A percentile compares a stretch with the other conserved stretches of the same genome.
phyloP scores from a whole-genome alignment of 2,888 invertebrate species.

The Apeira syringaria region DNA sequence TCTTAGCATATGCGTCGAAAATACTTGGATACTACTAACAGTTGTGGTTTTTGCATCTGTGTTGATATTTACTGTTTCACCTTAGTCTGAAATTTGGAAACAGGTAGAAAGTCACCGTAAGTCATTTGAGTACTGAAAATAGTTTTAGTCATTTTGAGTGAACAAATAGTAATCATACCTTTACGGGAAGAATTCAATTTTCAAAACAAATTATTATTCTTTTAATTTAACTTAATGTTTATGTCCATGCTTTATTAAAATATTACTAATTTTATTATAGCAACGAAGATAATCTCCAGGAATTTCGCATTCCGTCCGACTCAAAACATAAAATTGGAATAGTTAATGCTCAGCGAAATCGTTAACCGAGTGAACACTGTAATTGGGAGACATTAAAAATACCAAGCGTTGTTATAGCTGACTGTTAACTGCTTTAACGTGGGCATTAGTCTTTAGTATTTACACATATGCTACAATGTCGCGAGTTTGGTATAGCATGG shows the following conservation, averaged over 20 bases:
- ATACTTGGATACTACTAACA: too few relatives aligned
- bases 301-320: conserved; percentile 63
- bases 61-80: too few relatives aligned
- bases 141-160: too few relatives aligned
- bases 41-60: too few relatives aligned
- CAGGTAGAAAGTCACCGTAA: too few relatives aligned
- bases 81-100: too few relatives aligned
- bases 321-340: conserved; percentile 78
- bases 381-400: conserved; percentile 82
- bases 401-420: conserved; percentile 71
- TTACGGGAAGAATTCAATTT: too few relatives aligned
- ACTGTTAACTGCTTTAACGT: conserved; percentile 76
- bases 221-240: background rate
- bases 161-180: too few relatives aligned
- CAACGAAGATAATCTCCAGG: conserved; percentile 36
- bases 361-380: conserved; percentile 77
- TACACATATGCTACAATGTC: conserved; percentile 71
- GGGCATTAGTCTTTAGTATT: conserved; percentile 73
- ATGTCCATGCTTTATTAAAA: conserved; percentile 3
- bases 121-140: too few relatives aligned
- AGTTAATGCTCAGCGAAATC: conserved; percentile 78
- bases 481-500: conserved; percentile 35
- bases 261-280: conserved; percentile 15
- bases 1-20: too few relatives aligned
- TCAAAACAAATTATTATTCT: too few relatives aligned